These are phyloP conservation scores for Dynastes tityus DNA, from an alignment of 2,888 invertebrate genomes.

Conservation along the genomic window DNA sequence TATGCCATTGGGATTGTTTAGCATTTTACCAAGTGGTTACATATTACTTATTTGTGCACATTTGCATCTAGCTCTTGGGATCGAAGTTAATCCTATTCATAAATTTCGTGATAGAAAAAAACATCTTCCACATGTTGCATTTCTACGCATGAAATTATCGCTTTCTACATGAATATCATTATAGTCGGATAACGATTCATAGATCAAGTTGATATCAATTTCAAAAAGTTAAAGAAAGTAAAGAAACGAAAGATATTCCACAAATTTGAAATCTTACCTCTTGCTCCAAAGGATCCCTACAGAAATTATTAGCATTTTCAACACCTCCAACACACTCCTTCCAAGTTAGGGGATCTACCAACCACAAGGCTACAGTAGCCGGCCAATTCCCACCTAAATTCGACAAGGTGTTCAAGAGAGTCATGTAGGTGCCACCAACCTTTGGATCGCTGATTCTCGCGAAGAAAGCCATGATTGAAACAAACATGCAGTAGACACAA, in stretches of 20 bases:
- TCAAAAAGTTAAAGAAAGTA: too few relatives aligned
- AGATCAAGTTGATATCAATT: too few relatives aligned
- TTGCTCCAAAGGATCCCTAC: conserved; percentile 76
- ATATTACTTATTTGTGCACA: too few relatives aligned
- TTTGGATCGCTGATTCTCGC: conserved; percentile 97
- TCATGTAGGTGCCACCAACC: conserved; percentile 99
- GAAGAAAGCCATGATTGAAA: conserved; percentile 97
- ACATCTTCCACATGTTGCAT: too few relatives aligned
- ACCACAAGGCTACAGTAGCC: conserved; percentile 90
- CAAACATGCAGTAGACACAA: conserved; percentile 96
- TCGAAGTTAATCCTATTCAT: too few relatives aligned
- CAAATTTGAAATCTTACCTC: conserved; percentile 73
- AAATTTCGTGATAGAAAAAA: too few relatives aligned
- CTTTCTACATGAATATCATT: too few relatives aligned
- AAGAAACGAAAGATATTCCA: neutral
- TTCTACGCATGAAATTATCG: too few relatives aligned
- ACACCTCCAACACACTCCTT: conserved; percentile 77
- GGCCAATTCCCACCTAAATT: conserved; percentile 99
- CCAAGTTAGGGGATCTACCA: conserved; percentile 91
- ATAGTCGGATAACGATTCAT: too few relatives aligned
- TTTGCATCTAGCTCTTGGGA: too few relatives aligned
- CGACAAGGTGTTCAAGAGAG: conserved; percentile 93
- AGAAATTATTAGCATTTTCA: conserved; percentile 74
- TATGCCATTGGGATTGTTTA: too few relatives aligned
- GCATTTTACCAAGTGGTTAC: too few relatives aligned